Evolutionary conservation across 1,140 invertebrate genomes (phyloP).

Genomic region (Bombus haemorrhoidalis): DNA sequence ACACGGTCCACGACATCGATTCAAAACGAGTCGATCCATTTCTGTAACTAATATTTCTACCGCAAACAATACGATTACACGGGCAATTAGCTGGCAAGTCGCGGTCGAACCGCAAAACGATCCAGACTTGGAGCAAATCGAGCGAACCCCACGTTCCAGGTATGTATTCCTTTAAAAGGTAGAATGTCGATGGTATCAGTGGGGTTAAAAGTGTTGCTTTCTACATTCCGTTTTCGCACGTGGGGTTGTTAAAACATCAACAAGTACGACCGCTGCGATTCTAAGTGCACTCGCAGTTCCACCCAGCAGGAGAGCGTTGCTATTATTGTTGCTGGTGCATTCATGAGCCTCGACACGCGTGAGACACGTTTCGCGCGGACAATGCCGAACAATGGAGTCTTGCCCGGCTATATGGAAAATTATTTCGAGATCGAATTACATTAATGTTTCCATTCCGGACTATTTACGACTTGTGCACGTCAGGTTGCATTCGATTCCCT

Average conservation of each 20-base stretch:
- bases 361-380: slow-evolving; percentile 45
- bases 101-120: not conserved
- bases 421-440: slow-evolving; percentile 35
- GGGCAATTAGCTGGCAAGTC: slow-evolving; percentile 4
- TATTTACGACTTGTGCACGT: not conserved
- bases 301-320: slow-evolving; percentile 53
- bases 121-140: not conserved
- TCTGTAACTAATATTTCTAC: slow-evolving; percentile 1
- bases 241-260: slow-evolving; percentile 56
- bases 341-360: slow-evolving; percentile 43
- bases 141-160: not conserved
- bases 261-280: slow-evolving; percentile 48
- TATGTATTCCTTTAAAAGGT: slow-evolving; percentile 5
- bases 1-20: not conserved
- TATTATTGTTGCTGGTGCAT: slow-evolving; percentile 56
- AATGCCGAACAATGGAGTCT: slow-evolving; percentile 36
- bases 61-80: slow-evolving; percentile 25
- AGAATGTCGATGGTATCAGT: slow-evolving; percentile 1
- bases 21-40: not conserved
- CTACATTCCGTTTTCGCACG: slow-evolving; percentile 41
- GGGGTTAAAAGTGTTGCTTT: slow-evolving; percentile 43
- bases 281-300: slow-evolving; percentile 49
- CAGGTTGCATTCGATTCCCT: no score
- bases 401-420: slow-evolving; percentile 25
- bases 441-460: slow-evolving; percentile 24